These are phyloP conservation scores for Pipa parva DNA, from an alignment of 2,113 vertebrate species.

Conservation along the genomic window DNA sequence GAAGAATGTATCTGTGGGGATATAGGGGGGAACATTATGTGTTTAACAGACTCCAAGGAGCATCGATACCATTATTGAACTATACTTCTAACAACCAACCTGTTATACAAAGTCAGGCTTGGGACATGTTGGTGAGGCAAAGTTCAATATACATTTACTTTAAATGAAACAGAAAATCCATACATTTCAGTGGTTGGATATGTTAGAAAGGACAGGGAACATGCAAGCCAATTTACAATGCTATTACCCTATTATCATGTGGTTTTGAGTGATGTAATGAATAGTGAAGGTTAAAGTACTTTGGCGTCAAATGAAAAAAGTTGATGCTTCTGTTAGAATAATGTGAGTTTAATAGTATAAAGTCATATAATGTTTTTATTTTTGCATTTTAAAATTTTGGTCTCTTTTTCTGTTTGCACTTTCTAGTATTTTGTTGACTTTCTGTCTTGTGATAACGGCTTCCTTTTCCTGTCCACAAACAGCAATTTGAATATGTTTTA, in stretches of 20 bases:
- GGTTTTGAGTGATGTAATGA: too few species aligned
- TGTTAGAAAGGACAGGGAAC: neutral
- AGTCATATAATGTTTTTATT: neutral
- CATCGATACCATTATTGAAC: neutral
- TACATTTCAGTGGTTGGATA: neutral
- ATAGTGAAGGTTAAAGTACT: neutral
- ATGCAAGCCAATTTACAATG: neutral
- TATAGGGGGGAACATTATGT: neutral
- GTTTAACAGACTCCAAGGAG: constrained; percentile 4
- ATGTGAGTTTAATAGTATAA: neutral
- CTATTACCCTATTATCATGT: neutral
- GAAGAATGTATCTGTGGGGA: too few species aligned
- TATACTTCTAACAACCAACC: neutral
- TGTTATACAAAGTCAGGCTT: neutral
- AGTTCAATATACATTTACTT: constrained; percentile 23
- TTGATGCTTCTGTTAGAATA: neutral
- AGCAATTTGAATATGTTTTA: too few species aligned
- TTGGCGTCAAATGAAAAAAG: too few species aligned
- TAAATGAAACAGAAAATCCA: constrained; percentile 20
- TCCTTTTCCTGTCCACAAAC: too few species aligned
- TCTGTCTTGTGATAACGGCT: too few species aligned
- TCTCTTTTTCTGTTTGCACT: too few species aligned
- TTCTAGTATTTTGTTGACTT: too few species aligned
- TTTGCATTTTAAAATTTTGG: too few species aligned
- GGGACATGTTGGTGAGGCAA: neutral